Percentiles rank a stretch among this genome's conserved stretches.
These are phyloP conservation scores for Drosophila sordidula DNA, from an alignment of 2,888 invertebrate species.

Conservation along the genomic window DNA sequence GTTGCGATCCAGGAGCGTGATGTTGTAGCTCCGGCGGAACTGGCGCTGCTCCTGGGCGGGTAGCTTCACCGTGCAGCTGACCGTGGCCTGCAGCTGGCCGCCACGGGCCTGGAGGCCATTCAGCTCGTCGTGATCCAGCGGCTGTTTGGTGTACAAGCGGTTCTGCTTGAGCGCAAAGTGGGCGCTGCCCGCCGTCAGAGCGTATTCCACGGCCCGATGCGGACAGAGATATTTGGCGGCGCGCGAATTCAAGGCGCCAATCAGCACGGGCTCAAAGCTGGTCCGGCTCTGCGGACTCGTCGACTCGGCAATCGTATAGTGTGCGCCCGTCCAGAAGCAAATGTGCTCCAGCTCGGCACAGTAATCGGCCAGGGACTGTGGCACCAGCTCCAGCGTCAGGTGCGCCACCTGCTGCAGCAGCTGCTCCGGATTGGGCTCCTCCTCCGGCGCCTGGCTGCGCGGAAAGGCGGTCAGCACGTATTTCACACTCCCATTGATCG, in stretches of 20 bases:
- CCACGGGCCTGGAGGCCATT: constrained; percentile 81
- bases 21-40: constrained; percentile 62
- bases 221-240: constrained; percentile 86
- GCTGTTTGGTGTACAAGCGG: constrained; percentile 84
- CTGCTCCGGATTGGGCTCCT: constrained; percentile 10
- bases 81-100: constrained; percentile 81
- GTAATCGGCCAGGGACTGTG: constrained; percentile 73
- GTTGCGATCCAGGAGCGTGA: constrained; percentile 93
- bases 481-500: constrained; percentile 62
- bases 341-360: constrained; percentile 81
- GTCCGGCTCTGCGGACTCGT: constrained; percentile 18
- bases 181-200: constrained; percentile 79
- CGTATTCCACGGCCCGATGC: constrained; percentile 86
- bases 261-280: constrained; percentile 67
- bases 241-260: constrained; percentile 85
- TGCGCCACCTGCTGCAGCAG: constrained; percentile 75
- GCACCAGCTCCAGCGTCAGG: constrained; percentile 79
- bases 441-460: constrained; percentile 32
- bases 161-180: constrained; percentile 84
- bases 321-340: constrained; percentile 82
- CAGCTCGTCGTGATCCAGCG: constrained; percentile 85
- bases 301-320: constrained; percentile 82
- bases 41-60: constrained; percentile 46
- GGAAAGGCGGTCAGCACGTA: constrained; percentile 81
- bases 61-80: constrained; percentile 83